phyloP scores from a whole-genome alignment of 2,888 invertebrate genomes.

The Heliconius ethilla region DNA sequence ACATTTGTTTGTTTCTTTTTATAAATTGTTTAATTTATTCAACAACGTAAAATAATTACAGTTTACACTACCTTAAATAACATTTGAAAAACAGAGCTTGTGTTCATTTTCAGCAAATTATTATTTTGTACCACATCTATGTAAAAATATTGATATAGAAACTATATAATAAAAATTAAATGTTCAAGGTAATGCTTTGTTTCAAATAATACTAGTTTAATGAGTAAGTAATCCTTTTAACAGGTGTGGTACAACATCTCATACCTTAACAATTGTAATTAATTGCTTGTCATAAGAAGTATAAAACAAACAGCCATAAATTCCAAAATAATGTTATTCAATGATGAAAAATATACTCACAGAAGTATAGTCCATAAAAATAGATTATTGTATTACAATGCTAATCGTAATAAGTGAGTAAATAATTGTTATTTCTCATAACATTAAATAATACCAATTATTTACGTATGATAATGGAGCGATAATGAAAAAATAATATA shows the following conservation, averaged over 20 bases:
- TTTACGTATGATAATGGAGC: background rate
- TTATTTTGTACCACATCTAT: background rate
- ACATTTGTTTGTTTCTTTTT: too few relatives aligned
- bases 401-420: background rate
- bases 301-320: background rate
- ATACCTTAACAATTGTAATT: background rate
- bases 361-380: constrained; percentile 6
- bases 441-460: background rate
- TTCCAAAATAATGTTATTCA: background rate
- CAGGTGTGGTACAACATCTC: background rate
- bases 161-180: background rate
- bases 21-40: too few relatives aligned
- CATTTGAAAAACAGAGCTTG: background rate
- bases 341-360: background rate
- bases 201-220: background rate
- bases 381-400: background rate
- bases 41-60: too few relatives aligned
- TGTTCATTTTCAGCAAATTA: background rate
- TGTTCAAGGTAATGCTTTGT: constrained; percentile 3
- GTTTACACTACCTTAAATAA: background rate
- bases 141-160: background rate
- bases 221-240: constrained; percentile 9
- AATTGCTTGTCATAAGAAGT: background rate
- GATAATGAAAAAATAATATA: constrained; percentile 25
- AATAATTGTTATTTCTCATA: constrained; percentile 16